phyloP scores from a whole-genome alignment of 2,113 vertebrate genomes.

The Coryphaenoides rupestris region DNA sequence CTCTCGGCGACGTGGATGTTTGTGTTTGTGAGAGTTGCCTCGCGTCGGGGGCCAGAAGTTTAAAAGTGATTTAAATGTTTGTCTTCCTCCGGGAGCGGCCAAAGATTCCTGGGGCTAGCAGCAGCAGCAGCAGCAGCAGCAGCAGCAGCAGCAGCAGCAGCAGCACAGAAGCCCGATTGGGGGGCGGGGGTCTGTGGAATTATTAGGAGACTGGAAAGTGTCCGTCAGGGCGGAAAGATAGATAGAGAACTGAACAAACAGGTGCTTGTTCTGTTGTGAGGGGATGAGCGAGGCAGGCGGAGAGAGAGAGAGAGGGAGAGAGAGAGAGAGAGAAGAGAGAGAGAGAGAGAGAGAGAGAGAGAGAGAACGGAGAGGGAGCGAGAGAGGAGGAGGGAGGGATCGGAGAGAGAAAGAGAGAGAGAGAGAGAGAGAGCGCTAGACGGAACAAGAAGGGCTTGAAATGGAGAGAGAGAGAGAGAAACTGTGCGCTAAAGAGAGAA shows the following conservation, averaged over 20 bases:
- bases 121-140: too few relatives aligned
- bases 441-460: neutral
- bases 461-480: neutral
- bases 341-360: neutral
- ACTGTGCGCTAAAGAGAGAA: neutral
- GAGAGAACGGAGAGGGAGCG: neutral
- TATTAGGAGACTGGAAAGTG: constrained; percentile 47
- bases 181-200: constrained; percentile 30
- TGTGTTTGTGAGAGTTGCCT: too few relatives aligned
- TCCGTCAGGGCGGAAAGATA: constrained; percentile 41
- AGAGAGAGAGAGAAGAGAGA: neutral
- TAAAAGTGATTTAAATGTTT: constrained; percentile 42
- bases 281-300: constrained; percentile 19
- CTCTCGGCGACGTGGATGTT: too few relatives aligned
- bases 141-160: too few relatives aligned
- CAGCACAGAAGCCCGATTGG: constrained; percentile 19
- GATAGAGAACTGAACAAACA: constrained; percentile 46
- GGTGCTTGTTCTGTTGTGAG: constrained; percentile 47
- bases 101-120: constrained; percentile 25
- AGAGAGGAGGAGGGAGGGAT: neutral
- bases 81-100: constrained; percentile 47
- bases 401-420: neutral
- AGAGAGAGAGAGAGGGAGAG: neutral
- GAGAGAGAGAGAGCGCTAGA: too few relatives aligned
- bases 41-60: neutral